These are phyloP conservation scores for Micromussa lordhowensis DNA, from an alignment of 92 coral and sea anemone genomes.

Conservation along the genomic window DNA sequence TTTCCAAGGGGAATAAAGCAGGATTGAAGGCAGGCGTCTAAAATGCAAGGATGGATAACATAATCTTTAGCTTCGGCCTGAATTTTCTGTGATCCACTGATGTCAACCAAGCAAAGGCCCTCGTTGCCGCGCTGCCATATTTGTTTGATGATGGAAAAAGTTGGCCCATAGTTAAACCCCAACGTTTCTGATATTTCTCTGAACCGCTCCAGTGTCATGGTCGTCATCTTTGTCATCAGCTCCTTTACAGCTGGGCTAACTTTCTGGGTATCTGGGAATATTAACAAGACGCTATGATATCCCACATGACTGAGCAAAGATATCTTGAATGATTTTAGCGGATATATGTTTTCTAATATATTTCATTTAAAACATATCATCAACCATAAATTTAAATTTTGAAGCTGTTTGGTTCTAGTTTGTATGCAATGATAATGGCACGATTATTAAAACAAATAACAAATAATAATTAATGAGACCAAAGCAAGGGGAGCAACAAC, in stretches of 20 bases:
- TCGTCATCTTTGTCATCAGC: constrained; percentile 48
- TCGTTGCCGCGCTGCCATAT: constrained; percentile 73
- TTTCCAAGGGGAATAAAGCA: constrained; percentile 52
- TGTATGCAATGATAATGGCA: not conserved
- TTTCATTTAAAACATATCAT: no score
- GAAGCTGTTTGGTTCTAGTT: not conserved
- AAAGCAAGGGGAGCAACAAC: not conserved
- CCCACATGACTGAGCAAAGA: not conserved
- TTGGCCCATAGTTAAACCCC: constrained; percentile 84
- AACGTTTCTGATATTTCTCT: constrained; percentile 57
- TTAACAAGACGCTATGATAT: not conserved
- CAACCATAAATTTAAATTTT: not conserved
- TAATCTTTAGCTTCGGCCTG: constrained; percentile 54
- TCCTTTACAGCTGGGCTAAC: constrained; percentile 33
- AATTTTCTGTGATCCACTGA: constrained; percentile 29
- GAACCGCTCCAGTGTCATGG: constrained; percentile 65
- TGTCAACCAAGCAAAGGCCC: constrained; percentile 71
- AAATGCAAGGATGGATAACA: constrained; percentile 85
- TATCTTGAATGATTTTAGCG: not conserved
- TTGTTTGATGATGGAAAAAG: constrained; percentile 68
- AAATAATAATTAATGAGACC: not conserved
- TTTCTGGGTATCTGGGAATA: not conserved
- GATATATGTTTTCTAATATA: not conserved
- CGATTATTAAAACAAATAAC: not conserved
- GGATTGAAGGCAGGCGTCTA: constrained; percentile 93